Conservation (phyloP, 2,113 vertebrate genomes). For the Ivindomyrus marchei region DNA sequence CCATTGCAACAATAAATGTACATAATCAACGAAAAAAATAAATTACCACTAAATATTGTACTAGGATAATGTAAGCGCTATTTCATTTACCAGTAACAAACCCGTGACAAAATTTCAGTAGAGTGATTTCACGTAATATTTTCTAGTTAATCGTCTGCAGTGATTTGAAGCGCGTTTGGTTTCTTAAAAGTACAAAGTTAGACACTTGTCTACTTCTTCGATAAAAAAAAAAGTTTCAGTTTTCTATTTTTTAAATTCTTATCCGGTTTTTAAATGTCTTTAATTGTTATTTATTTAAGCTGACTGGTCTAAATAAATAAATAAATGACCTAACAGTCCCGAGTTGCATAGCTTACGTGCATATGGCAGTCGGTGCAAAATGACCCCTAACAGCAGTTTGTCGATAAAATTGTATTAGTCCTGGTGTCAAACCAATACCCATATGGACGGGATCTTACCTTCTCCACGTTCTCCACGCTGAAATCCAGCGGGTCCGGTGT, state of each 20-base stretch:
- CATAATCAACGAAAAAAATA: background rate
- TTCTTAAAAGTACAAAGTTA: background rate
- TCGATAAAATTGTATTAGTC: background rate
- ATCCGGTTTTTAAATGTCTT: background rate
- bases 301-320: background rate
- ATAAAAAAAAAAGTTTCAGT: background rate
- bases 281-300: background rate
- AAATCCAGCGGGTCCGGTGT: constrained; percentile 64
- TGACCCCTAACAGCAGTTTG: background rate
- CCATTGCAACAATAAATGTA: background rate
- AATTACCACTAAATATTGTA: background rate
- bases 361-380: background rate
- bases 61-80: background rate
- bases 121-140: background rate
- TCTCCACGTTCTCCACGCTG: constrained; percentile 80
- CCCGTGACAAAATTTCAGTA: background rate
- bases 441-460: constrained; percentile 56
- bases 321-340: background rate
- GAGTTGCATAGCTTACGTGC: background rate
- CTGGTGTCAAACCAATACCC: background rate
- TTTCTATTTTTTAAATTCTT: background rate
- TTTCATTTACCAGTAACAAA: background rate
- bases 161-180: background rate
- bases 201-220: background rate
- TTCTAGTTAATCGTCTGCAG: background rate